Evolutionary conservation across 2,113 vertebrate genomes (phyloP).

Genomic region (Chionis minor): DNA sequence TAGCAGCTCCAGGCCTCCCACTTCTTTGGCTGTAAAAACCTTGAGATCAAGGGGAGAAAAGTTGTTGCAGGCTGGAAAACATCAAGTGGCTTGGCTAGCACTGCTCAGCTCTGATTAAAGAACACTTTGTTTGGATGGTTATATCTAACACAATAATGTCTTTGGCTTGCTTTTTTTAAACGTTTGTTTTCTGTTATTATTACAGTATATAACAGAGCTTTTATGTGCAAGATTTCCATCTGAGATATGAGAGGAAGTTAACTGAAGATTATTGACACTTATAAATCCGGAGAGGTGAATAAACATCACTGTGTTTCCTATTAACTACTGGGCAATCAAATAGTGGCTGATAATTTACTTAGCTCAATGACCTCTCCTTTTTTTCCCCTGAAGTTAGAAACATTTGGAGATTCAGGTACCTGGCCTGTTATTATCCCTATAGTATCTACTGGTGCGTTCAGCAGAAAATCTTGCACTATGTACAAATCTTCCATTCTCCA

Average conservation of each 20-base stretch:
- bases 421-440: neutral
- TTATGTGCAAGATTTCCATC: neutral
- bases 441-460: neutral
- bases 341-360: neutral
- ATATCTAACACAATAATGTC: neutral
- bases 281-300: neutral
- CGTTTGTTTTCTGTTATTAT: neutral
- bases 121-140: neutral
- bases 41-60: neutral
- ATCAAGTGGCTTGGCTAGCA: neutral
- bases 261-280: neutral
- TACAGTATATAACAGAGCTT: neutral
- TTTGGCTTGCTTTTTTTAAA: neutral
- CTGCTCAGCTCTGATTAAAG: neutral
- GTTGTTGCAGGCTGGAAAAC: neutral
- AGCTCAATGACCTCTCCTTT: neutral
- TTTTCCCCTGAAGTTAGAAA: neutral
- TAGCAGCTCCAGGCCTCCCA: too few species aligned
- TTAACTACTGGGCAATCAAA: neutral
- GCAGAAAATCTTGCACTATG: conserved; percentile 18
- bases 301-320: neutral
- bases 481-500: neutral
- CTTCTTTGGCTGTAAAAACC: neutral
- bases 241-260: neutral
- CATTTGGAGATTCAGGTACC: neutral